Percentiles rank a stretch among this genome's conserved stretches.
phyloP scores from a whole-genome alignment of 1,140 invertebrate species.

The Hypsibius dujardini region DNA sequence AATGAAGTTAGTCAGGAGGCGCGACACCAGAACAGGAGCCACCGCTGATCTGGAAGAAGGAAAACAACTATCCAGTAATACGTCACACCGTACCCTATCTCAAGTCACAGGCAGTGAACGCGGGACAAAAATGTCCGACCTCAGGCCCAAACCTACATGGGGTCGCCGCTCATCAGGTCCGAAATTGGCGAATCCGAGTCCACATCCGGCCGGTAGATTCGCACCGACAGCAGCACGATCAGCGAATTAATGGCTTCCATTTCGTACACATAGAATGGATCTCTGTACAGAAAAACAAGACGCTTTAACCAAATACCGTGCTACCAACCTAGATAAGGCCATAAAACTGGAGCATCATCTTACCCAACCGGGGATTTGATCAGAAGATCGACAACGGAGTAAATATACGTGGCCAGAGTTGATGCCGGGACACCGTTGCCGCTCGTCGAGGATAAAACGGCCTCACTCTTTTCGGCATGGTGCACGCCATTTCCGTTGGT shows the following conservation, averaged over 20 bases:
- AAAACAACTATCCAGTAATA: too few species aligned
- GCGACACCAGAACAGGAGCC: conserved; percentile 56
- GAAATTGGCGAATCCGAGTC: conserved; percentile 48
- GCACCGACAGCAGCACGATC: conserved; percentile 64
- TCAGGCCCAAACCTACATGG: conserved; percentile 30
- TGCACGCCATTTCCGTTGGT: conserved; percentile 19
- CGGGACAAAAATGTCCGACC: conserved; percentile 9
- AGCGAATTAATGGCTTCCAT: conserved; percentile 70
- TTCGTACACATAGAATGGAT: conserved; percentile 29
- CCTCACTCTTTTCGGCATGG: conserved; percentile 15
- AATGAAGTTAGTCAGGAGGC: conserved; percentile 57
- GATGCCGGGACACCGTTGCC: background rate
- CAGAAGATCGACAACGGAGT: background rate
- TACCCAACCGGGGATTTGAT: conserved; percentile 8
- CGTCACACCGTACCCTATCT: conserved; percentile 6
- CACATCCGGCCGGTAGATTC: conserved; percentile 55
- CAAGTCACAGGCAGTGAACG: conserved; percentile 22
- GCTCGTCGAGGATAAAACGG: background rate
- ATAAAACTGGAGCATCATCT: background rate
- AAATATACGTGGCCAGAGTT: background rate
- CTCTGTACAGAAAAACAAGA: conserved; percentile 16
- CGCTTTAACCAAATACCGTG: too few species aligned
- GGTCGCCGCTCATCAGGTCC: conserved; percentile 36
- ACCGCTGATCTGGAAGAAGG: too few species aligned
- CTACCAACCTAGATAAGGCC: too few species aligned